A percentile compares a stretch with the other conserved stretches of the same genome.
Conservation (phyloP, 2,888 invertebrate species). For the Bugulina stolonifera region DNA sequence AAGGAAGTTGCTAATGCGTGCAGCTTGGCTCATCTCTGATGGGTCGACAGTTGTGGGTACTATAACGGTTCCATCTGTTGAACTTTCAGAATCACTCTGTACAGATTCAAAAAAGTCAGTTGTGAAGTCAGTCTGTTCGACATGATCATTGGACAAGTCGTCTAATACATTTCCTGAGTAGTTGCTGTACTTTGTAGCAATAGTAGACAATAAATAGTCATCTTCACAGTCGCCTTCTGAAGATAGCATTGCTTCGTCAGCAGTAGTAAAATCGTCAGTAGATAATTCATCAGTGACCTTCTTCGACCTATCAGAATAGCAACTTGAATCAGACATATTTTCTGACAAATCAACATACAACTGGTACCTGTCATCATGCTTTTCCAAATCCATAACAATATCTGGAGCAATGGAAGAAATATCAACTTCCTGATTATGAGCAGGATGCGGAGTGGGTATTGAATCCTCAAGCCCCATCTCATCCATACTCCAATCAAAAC, state of each 20-base stretch:
- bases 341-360: not conserved
- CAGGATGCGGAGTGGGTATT: not conserved
- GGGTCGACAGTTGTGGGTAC: not conserved
- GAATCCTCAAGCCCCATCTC: not conserved
- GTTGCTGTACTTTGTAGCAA: not conserved
- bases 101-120: not conserved
- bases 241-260: constrained; percentile 18
- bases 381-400: not conserved
- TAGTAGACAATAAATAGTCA: not conserved
- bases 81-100: not conserved
- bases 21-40: constrained; percentile 15
- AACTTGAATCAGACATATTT: constrained; percentile 21
- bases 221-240: constrained; percentile 1
- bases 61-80: too few relatives aligned
- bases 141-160: not conserved
- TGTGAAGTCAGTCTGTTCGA: not conserved
- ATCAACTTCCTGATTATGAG: not conserved
- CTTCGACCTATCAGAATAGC: constrained; percentile 13
- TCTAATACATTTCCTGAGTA: not conserved
- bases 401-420: not conserved
- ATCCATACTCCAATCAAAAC: constrained; percentile 1
- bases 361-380: not conserved
- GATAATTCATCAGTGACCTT: not conserved
- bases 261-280: constrained; percentile 12
- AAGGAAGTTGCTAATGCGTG: constrained; percentile 14